A percentile compares a stretch with the other conserved stretches of the same genome.
phyloP scores from a whole-genome alignment of 1,140 invertebrate genomes.

The Dolichoris vasculosae region DNA sequence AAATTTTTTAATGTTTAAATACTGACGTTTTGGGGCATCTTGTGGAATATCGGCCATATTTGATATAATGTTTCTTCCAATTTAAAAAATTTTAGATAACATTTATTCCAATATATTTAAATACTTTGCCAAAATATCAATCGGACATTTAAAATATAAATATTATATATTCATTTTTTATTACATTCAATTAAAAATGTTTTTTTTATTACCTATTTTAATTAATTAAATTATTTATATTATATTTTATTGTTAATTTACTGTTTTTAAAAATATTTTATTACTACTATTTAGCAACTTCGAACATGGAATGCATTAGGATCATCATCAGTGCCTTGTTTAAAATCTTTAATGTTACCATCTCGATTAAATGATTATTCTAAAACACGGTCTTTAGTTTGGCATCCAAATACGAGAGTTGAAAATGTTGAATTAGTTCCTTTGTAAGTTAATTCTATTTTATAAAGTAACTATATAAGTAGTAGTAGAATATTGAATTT shows the following conservation, averaged over 20 bases:
- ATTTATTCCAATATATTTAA: no score
- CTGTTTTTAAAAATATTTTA: conserved; percentile 21
- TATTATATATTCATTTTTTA: no score
- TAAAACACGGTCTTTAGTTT: conserved; percentile 77
- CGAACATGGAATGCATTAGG: conserved; percentile 77
- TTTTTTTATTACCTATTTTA: no score
- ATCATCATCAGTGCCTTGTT: conserved; percentile 61
- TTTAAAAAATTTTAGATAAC: no score
- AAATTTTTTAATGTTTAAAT: conserved; percentile 42
- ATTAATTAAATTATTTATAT: no score
- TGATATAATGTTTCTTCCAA: conserved; percentile 33
- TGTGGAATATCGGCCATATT: conserved; percentile 75
- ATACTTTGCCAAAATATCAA: no score
- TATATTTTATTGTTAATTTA: no score
- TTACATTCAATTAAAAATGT: no score
- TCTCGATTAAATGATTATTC: conserved; percentile 59
- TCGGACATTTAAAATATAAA: no score
- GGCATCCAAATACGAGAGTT: conserved; percentile 85
- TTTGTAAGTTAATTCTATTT: conserved; percentile 73
- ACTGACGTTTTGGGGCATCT: conserved; percentile 79
- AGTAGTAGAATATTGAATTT: conserved; percentile 30
- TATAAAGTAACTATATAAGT: not conserved
- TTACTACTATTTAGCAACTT: conserved; percentile 74
- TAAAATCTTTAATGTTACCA: conserved; percentile 60
- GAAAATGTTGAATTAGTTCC: conserved; percentile 80